Percentiles rank a stretch among this genome's conserved stretches.
phyloP scores from a whole-genome alignment of 2,888 invertebrate genomes.

The Tortrix viridana region DNA sequence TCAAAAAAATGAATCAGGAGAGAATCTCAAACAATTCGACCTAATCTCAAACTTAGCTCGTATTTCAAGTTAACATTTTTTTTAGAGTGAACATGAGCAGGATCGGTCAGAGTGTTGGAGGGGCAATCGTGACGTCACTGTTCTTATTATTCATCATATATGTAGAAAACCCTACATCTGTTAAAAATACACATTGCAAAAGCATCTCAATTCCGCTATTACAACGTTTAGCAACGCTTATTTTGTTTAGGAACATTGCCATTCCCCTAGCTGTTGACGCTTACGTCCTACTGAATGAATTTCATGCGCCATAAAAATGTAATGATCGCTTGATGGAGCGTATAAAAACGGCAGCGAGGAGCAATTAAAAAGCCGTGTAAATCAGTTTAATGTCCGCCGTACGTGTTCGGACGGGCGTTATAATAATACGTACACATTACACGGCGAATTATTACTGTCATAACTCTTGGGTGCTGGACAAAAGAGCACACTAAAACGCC shows the following conservation, averaged over 20 bases:
- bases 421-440: slow-evolving; percentile 45
- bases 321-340: slow-evolving; percentile 42
- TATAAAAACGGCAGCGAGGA: slow-evolving; percentile 35
- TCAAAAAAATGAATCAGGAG: too few species aligned
- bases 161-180: too few species aligned
- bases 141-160: too few species aligned
- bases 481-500: slow-evolving; percentile 31
- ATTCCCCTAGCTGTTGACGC: not conserved
- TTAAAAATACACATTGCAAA: too few species aligned
- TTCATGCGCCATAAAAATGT: slow-evolving; percentile 14
- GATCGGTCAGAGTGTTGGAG: too few species aligned
- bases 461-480: slow-evolving; percentile 43
- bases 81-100: too few species aligned
- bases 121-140: too few species aligned
- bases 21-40: too few species aligned
- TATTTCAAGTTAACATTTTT: too few species aligned
- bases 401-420: slow-evolving; percentile 38
- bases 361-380: slow-evolving; percentile 52
- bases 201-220: too few species aligned
- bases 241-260: not conserved
- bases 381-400: slow-evolving; percentile 50
- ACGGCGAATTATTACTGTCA: slow-evolving; percentile 50
- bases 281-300: slow-evolving; percentile 13
- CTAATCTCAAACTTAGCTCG: too few species aligned
- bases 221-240: not conserved